These are phyloP conservation scores for Epinotia nisella DNA, from an alignment of 2,888 invertebrate species.

Conservation along the genomic window DNA sequence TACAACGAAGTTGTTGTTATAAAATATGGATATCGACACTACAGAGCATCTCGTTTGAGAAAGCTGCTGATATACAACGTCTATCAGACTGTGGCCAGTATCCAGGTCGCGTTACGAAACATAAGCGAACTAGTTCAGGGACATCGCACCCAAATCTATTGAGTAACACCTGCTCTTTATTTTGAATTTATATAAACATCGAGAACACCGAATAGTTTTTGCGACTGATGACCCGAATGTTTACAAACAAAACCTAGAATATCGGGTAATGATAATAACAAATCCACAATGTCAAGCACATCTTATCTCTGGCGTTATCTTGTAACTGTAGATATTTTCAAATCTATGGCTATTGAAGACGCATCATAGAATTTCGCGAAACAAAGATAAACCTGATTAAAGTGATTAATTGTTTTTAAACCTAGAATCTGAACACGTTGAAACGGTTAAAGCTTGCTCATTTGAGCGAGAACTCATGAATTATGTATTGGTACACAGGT, in stretches of 20 bases:
- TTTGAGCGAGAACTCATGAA: conserved; percentile 47
- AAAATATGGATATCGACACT: conserved; percentile 23
- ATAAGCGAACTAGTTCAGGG: conserved; percentile 78
- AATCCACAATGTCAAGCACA: conserved; percentile 44
- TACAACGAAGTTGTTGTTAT: background rate
- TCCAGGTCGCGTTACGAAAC: conserved; percentile 78
- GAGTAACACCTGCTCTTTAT: conserved; percentile 62
- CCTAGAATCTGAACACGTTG: conserved; percentile 4
- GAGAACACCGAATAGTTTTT: background rate
- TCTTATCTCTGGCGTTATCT: conserved; percentile 26
- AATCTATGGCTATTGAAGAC: conserved; percentile 8
- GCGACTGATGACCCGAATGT: conserved; percentile 12
- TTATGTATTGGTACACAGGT: conserved; percentile 58
- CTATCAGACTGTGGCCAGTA: conserved; percentile 62
- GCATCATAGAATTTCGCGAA: conserved; percentile 4
- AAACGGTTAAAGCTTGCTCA: conserved; percentile 43
- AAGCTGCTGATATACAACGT: conserved; percentile 41
- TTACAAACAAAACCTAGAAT: conserved; percentile 31
- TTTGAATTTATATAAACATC: conserved; percentile 38
- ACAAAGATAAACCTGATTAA: conserved; percentile 13
- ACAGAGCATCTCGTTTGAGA: conserved; percentile 27
- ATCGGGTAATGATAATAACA: conserved; percentile 41
- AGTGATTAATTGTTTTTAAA: background rate
- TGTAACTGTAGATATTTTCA: background rate
- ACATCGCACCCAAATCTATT: conserved; percentile 71